These are phyloP conservation scores for Euproctis similis DNA, from an alignment of 2,888 invertebrate species.

Conservation along the genomic window DNA sequence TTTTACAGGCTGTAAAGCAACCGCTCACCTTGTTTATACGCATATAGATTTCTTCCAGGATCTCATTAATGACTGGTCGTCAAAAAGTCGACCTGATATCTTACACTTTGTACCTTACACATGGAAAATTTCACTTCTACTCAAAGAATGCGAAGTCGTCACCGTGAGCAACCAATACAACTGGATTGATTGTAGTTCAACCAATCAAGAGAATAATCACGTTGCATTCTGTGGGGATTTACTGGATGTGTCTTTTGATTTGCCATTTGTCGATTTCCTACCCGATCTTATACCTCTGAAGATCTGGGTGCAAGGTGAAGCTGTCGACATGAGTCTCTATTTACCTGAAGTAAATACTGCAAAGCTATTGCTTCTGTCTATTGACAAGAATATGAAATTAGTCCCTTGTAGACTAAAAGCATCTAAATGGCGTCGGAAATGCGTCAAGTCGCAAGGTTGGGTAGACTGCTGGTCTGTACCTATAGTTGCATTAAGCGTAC, in stretches of 20 bases:
- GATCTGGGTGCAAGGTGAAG: slow-evolving; percentile 97
- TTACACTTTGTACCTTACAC: slow-evolving; percentile 97
- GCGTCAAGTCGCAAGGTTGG: slow-evolving; percentile 86
- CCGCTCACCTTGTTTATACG: slow-evolving; percentile 92
- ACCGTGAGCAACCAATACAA: slow-evolving; percentile 97
- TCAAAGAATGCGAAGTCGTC: slow-evolving; percentile 96
- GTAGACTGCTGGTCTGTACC: slow-evolving; percentile 98
- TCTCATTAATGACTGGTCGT: slow-evolving; percentile 97
- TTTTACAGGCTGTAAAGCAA: slow-evolving; percentile 95
- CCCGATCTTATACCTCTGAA: slow-evolving; percentile 92
- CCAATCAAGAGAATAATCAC: slow-evolving; percentile 95
- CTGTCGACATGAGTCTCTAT: slow-evolving; percentile 91
- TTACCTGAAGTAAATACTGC: slow-evolving; percentile 95
- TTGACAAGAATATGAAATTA: slow-evolving; percentile 92
- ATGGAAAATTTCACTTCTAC: slow-evolving; percentile 91
- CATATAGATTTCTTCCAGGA: slow-evolving; percentile 98
- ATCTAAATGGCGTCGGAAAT: slow-evolving; percentile 89
- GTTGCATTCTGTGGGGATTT: slow-evolving; percentile 95
- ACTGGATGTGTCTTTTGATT: slow-evolving; percentile 93
- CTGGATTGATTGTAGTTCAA: slow-evolving; percentile 98
- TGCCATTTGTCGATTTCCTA: slow-evolving; percentile 95
- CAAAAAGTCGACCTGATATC: slow-evolving; percentile 94
- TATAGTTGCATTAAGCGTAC: slow-evolving; percentile 92
- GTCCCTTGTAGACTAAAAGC: slow-evolving; percentile 77
- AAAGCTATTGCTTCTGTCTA: slow-evolving; percentile 85